These are phyloP conservation scores for Heliconius hewitsoni DNA, from an alignment of 1,140 invertebrate species.

Conservation along the genomic window DNA sequence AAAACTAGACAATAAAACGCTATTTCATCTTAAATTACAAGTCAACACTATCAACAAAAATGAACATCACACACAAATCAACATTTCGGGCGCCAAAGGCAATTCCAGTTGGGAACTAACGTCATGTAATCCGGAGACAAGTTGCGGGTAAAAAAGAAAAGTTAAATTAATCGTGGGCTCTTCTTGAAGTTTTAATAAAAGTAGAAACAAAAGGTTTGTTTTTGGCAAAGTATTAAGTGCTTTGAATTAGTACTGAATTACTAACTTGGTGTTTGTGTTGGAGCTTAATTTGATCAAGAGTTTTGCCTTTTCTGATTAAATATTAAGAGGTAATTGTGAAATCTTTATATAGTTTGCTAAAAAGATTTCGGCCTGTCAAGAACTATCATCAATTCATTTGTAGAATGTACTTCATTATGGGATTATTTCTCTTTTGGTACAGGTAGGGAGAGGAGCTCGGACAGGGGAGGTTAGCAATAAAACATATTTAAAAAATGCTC, in stretches of 20 bases:
- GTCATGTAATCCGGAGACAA: conserved; percentile 35
- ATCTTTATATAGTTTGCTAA: too few species aligned
- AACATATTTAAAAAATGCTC: too few species aligned
- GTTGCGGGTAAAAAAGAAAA: conserved; percentile 37
- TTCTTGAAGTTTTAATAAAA: conserved; percentile 37
- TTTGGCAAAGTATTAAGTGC: conserved; percentile 14
- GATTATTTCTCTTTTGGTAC: too few species aligned
- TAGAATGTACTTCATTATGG: too few species aligned
- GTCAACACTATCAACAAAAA: background rate
- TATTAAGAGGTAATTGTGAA: background rate
- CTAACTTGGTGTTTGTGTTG: conserved; percentile 4
- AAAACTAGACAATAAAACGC: background rate
- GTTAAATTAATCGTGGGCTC: conserved; percentile 36
- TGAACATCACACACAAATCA: conserved; percentile 31
- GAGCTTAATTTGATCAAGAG: conserved; percentile 1
- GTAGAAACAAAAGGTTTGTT: conserved; percentile 19
- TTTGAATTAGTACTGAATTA: conserved; percentile 11
- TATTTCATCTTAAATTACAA: background rate
- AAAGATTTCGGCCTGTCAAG: too few species aligned
- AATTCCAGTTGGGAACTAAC: conserved; percentile 35
- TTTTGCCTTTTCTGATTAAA: background rate
- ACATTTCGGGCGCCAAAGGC: conserved; percentile 34
- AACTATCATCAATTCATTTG: too few species aligned
- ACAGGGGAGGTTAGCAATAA: too few species aligned
- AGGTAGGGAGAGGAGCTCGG: too few species aligned